Evolutionary conservation across 2,888 invertebrate species (phyloP), one percentile per base, ranked within the genome.

Genomic region (Drosophila testacea): DNA sequence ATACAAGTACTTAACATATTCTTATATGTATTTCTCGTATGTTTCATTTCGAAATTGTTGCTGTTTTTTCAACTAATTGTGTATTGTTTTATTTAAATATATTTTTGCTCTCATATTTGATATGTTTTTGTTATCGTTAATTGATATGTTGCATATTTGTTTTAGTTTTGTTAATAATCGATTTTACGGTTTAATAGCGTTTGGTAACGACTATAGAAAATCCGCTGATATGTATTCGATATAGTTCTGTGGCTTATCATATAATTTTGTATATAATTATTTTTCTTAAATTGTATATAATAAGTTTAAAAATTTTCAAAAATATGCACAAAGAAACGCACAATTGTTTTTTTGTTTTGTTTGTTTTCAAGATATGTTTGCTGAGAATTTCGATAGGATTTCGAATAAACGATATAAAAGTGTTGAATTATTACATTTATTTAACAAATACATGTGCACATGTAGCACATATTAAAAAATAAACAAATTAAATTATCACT

Each of bases 181-280:
- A 34, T 62, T 47, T 67, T 74, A 55, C 68, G 57, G 47, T 38
- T 68, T 41, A 39, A 41, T 57, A 61, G 61, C 51, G 46, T 51
- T 73, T 38, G 39, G 16, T 55, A 77, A 74, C 61, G 64, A 47
- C 73, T 73, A 67, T 62, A 59, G 60, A 64, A 51, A 78, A 48
- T 71, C 65, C 46, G 70, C 78, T 77, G 82, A 82, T 82, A 82
- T 83, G 82, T 83, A 66, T 77, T 65, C 56, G 84, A 83, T 77
- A 69, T 66, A 69, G 22, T 54, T 51, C 11, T 55, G 22, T 22
- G 22, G 22, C 22, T 22, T 22, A 22, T 22, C 54, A 61, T 69
- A 65, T 59, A 67, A 50, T 67, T 47, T 74, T 67, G 55, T 69
- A 67, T 69, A 61, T 66, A 50, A 41, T 57, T 61, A 39, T n/a